Evolutionary conservation across 2,113 vertebrate genomes (phyloP).

Genomic region (Calonectris borealis): DNA sequence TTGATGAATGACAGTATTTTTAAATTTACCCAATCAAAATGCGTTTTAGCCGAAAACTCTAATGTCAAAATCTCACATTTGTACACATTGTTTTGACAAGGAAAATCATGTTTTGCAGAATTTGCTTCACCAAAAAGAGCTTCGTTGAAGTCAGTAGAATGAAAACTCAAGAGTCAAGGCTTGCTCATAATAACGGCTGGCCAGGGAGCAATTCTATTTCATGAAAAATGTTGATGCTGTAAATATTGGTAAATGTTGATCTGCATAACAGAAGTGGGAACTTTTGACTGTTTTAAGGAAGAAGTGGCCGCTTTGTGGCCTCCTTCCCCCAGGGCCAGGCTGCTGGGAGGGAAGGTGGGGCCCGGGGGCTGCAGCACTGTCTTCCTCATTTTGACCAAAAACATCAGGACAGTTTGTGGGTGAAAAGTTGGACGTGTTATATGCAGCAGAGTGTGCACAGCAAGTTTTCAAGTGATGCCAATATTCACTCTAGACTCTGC

Average conservation of each 20-base stretch:
- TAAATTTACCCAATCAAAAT: neutral
- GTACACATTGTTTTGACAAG: neutral
- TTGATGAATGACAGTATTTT: neutral
- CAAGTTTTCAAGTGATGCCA: fast-evolving
- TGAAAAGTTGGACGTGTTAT: fast-evolving
- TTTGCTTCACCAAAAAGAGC: neutral
- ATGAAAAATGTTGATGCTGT: neutral
- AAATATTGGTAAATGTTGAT: neutral
- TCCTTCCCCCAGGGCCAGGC: neutral
- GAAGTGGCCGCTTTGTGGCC: neutral
- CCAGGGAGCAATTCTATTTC: neutral
- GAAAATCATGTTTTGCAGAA: neutral
- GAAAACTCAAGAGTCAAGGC: neutral
- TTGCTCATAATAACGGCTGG: fast-evolving
- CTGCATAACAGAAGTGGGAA: neutral
- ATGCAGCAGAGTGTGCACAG: fast-evolving
- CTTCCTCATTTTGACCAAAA: neutral
- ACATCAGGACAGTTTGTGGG: neutral
- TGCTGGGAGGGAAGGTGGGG: neutral
- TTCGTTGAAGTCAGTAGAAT: neutral
- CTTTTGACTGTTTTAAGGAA: neutral
- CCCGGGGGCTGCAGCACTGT: fast-evolving
- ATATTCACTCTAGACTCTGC: too few species aligned
- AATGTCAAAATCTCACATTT: neutral
- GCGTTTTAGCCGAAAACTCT: neutral